Evolutionary conservation across 2,797 vertebrate species (phyloP), one percentile per base, ranked within the genome.

Genomic region (Furcifer pardalis): DNA sequence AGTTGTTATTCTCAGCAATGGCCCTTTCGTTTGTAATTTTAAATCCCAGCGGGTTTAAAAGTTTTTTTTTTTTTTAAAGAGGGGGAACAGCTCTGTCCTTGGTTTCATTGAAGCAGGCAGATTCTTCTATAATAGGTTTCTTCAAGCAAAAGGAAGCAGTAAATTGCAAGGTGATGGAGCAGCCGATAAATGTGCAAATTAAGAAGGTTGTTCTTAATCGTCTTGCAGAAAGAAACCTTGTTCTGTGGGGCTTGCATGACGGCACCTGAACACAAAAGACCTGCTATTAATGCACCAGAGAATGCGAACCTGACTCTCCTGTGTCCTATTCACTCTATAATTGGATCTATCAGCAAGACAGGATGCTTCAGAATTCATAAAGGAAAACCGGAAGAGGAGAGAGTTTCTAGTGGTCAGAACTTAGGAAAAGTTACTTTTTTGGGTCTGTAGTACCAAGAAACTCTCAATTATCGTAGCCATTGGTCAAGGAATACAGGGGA

Each of bases 81-180:
- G n/a, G 42, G 60, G 69, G 44, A 56, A 30, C 8, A 0, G 21
- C 25, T 56, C 60, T 63, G 66, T 40, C 30, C 40, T 52, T 56
- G 60, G 86, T 81, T 72, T 60, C 74, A 17, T 17, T 59, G 35
- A 65, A 56, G 87, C 21, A 81, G 84, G 69, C 74, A 86, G 90
- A 79, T 84, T 92, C 83, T 89, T 56, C 87, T 88, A 44, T 91
- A 92, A 93, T 75, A 89, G 94, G 40, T 75, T 87, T 91, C 84
- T 73, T 21, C 25, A 84, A 92, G 90, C 86, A 81, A 12, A 75
- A n/a, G 84, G 84, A 79, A 90, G 6, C 0, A 60, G 68, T 42
- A 82, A 87, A 91, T 13, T 49, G 72, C 71, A 80, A 88, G 79
- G 84, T n/a, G 86, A 89, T 68, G 56, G 1, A 44, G 66, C n/a